Evolutionary conservation across 1,140 invertebrate species (phyloP).

Genomic region (Leptinotarsa texana): DNA sequence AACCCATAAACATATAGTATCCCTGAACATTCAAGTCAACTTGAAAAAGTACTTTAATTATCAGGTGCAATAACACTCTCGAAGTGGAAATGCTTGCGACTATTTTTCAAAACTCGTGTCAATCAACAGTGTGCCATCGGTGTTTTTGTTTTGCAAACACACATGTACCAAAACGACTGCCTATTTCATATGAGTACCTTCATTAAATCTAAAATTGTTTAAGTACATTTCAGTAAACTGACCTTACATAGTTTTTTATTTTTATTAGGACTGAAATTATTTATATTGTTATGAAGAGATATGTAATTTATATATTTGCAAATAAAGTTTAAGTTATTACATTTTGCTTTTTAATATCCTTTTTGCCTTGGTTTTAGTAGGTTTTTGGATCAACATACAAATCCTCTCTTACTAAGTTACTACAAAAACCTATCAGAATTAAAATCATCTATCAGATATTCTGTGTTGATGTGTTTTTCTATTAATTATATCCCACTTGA

Average conservation of each 20-base stretch:
- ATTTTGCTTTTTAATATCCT: slow-evolving; percentile 52
- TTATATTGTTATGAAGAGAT: slow-evolving; percentile 49
- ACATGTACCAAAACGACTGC: slow-evolving; percentile 47
- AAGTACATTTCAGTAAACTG: slow-evolving; percentile 9
- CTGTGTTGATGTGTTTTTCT: too few relatives aligned
- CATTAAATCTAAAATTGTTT: background rate
- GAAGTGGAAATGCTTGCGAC: too few relatives aligned
- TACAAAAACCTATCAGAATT: too few relatives aligned
- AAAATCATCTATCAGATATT: too few relatives aligned
- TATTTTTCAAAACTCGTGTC: too few relatives aligned
- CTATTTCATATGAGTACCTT: slow-evolving; percentile 42
- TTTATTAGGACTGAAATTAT: slow-evolving; percentile 32
- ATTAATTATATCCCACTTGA: too few relatives aligned
- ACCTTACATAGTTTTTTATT: slow-evolving; percentile 32
- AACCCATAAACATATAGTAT: too few relatives aligned
- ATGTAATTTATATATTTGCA: slow-evolving; percentile 52
- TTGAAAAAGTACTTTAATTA: too few relatives aligned
- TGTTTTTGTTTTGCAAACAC: slow-evolving; percentile 40
- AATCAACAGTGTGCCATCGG: slow-evolving; percentile 34
- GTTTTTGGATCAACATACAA: slow-evolving; percentile 21
- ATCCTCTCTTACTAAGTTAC: background rate
- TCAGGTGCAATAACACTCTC: too few relatives aligned
- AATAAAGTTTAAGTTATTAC: slow-evolving; percentile 51
- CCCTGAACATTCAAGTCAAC: too few relatives aligned
- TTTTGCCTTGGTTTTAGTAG: slow-evolving; percentile 22